A percentile compares a stretch with the other conserved stretches of the same genome.
phyloP scores from a whole-genome alignment of 1,140 invertebrate species.

The Dinothrombium tinctorium region DNA sequence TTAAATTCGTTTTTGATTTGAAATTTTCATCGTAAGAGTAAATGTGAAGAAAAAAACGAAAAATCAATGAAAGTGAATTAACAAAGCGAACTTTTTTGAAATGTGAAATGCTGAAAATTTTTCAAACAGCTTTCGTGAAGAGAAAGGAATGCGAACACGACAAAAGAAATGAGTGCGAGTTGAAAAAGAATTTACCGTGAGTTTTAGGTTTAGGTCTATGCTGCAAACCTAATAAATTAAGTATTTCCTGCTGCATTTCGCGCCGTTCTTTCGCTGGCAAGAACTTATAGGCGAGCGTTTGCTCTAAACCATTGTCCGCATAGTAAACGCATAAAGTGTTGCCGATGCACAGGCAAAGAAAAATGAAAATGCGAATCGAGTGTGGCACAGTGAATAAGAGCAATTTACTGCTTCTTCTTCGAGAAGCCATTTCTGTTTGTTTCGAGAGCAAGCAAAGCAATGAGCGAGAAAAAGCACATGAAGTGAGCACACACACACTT shows the following conservation, averaged over 20 bases:
- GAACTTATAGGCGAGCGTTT: conserved; percentile 49
- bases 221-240: conserved; percentile 57
- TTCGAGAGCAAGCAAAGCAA: too few relatives aligned
- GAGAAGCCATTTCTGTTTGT: too few relatives aligned
- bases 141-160: not conserved
- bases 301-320: conserved; percentile 66
- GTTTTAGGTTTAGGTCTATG: conserved; percentile 39
- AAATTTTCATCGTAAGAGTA: not conserved
- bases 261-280: conserved; percentile 45
- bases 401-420: too few relatives aligned
- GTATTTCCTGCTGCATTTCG: conserved; percentile 61
- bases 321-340: too few relatives aligned
- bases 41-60: not conserved
- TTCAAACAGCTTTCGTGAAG: not conserved
- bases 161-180: not conserved
- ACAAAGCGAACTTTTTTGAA: not conserved
- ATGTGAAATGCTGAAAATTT: not conserved
- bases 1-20: too few relatives aligned
- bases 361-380: too few relatives aligned
- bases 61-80: not conserved
- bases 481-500: too few relatives aligned
- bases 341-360: too few relatives aligned
- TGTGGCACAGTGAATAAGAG: too few relatives aligned
- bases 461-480: too few relatives aligned
- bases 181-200: conserved; percentile 16